Evolutionary conservation across 2,113 vertebrate genomes (phyloP).

Genomic region (Turnix velox): DNA sequence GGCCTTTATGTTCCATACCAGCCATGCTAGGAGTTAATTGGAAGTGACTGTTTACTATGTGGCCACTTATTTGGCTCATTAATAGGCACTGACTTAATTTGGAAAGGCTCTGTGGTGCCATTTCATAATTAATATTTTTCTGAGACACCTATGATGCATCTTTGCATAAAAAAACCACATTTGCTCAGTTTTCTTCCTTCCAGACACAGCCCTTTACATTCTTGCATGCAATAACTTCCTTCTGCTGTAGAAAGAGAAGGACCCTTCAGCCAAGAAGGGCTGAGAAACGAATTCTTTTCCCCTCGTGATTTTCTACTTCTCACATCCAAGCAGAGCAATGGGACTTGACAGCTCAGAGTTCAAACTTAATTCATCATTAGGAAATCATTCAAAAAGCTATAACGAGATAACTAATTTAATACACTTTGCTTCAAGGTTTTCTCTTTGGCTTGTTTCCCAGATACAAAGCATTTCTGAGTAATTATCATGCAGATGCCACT

Average conservation of each 20-base stretch:
- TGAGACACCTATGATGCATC: constrained; percentile 14
- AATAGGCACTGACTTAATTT: constrained; percentile 10
- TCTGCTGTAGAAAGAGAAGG: background rate
- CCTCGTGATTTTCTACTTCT: constrained; percentile 51
- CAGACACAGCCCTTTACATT: background rate
- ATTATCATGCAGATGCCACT: constrained; percentile 73
- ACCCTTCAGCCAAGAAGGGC: background rate
- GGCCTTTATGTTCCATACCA: background rate
- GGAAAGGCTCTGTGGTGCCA: constrained; percentile 28
- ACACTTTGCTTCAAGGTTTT: constrained; percentile 77
- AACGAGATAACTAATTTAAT: constrained; percentile 78
- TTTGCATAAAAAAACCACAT: background rate
- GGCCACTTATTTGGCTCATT: constrained; percentile 32
- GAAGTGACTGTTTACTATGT: constrained; percentile 32
- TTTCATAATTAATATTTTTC: constrained; percentile 42
- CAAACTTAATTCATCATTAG: constrained; percentile 68
- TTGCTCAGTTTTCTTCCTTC: constrained; percentile 6
- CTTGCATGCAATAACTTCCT: background rate
- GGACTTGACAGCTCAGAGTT: constrained; percentile 63
- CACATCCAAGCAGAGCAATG: constrained; percentile 51
- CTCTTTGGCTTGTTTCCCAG: constrained; percentile 76
- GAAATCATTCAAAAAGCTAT: constrained; percentile 75
- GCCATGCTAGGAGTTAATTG: background rate
- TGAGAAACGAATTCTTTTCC: constrained; percentile 8
- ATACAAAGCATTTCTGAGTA: constrained; percentile 69